Evolutionary conservation across 2,113 vertebrate species (phyloP), one percentile per base, ranked within the genome.

Genomic region (Gambusia holbrooki): DNA sequence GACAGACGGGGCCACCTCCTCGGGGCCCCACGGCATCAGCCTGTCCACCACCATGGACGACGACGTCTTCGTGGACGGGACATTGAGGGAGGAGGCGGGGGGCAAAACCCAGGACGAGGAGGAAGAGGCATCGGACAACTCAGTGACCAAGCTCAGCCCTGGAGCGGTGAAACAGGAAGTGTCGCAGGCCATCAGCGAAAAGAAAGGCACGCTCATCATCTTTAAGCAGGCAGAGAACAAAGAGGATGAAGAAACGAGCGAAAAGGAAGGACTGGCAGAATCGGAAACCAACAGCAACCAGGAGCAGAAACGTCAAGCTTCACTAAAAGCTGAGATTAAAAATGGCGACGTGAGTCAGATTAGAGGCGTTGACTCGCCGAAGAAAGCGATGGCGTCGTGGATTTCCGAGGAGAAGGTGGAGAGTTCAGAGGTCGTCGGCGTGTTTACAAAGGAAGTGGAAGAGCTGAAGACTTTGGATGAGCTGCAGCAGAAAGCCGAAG

Each of bases 21-120:
- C 95, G 7, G 94, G 95, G 76, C 72, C 94, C 32, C 92, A 95
- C 74, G 94, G 93, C 74, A 70, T 95, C 79, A 0, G 92, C 60
- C 92, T 94, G 80, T 94, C 90, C 73, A 94, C 94, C 77, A 95
- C 93, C 72, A 95, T 96, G 87, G 94, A 96, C 66, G 90, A 93
- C 25, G 96, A 96, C 79, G 91, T 96, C 93, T 94, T 95, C 91
- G 80, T 77, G 83, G 95, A 96, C 73, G 88, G 93, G 61, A 95
- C 92, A 30, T 74, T 91, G 48, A 92, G 87, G 89, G 95, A 96
- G 82, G 95, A 96, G 85, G 95, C 83, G 32, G 88, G 95, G 33
- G 89, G 88, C 92, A 97, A 96, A 90, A 92, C 92, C 22, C 94
- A 95, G 33, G 96, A 97, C 30, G 95, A 96, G 0, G 5, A 97